Percentiles rank a stretch among this genome's conserved stretches.
These are phyloP conservation scores for Sycophila texana DNA, from an alignment of 2,888 invertebrate species.

Conservation along the genomic window DNA sequence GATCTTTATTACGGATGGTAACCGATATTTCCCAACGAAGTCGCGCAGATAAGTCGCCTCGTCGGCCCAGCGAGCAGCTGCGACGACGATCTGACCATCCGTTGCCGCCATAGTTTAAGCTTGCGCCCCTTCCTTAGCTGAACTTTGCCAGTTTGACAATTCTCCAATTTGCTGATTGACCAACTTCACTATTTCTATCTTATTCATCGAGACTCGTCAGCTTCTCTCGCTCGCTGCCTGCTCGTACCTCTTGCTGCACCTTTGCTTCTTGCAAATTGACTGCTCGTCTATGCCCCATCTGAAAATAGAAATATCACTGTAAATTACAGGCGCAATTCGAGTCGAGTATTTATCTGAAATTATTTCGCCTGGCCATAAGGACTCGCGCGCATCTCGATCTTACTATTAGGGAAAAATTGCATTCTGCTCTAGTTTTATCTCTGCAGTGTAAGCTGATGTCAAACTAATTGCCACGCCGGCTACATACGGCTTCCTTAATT, in stretches of 20 bases:
- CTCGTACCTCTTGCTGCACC: slow-evolving; percentile 54
- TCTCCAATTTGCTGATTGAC: too few relatives aligned
- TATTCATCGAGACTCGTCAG: not conserved
- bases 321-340: too few relatives aligned
- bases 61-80: slow-evolving; percentile 86
- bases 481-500: too few relatives aligned
- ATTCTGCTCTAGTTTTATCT: too few relatives aligned
- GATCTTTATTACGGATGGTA: slow-evolving; percentile 92
- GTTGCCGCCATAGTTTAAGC: slow-evolving; percentile 85
- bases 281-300: slow-evolving; percentile 71
- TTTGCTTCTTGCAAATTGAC: slow-evolving; percentile 57
- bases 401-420: too few relatives aligned
- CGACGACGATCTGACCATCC: slow-evolving; percentile 92
- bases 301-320: slow-evolving; percentile 54
- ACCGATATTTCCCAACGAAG: slow-evolving; percentile 84
- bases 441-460: too few relatives aligned
- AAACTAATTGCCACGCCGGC: too few relatives aligned
- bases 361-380: too few relatives aligned
- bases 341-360: too few relatives aligned
- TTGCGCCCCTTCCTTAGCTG: slow-evolving; percentile 10
- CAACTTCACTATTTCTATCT: too few relatives aligned
- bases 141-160: not conserved
- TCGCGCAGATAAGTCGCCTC: slow-evolving; percentile 85
- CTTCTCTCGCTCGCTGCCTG: not conserved
- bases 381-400: too few relatives aligned